Evolutionary conservation across 2,888 invertebrate species (phyloP), one percentile per base, ranked within the genome.

Genomic region (Dynastes tityus): DNA sequence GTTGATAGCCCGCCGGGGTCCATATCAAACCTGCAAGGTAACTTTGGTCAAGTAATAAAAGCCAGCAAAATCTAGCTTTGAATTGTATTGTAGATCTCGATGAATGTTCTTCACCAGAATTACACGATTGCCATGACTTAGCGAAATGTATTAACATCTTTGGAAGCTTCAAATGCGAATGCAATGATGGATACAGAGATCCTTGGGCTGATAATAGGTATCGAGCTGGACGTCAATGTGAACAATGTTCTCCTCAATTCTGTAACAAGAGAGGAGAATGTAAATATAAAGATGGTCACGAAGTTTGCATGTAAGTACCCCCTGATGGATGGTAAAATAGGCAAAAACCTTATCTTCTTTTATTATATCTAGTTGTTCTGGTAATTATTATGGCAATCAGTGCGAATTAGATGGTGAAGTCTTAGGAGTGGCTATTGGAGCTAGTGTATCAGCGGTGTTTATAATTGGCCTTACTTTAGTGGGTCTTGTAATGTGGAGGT

Each of bases 361-460:
- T 51, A 51, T 40, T 40, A 4, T 13, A 9, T 45, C 8, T 49
- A 95, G 95, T 74, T 97, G 97, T 84, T 90, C 93, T n/a, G 94
- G 96, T 0, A 95, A 95, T 81, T 97, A 96, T 88, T 97, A 97
- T 87, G 97, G 97, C 0, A 92, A 93, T 0, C 94, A 95, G 82
- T 97, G 97, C 85, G 97, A 97, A 88, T 93, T 97, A 75, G 97
- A 97, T 87, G 97, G 97, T 0, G 97, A 97, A 89, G 97, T 97
- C 70, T 90, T 97, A 27, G 97, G 96, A 0, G 97, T 97, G 32
- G 96, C 97, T 0, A 95, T 97, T 76, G 97, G 97, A 16, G 97
- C 97, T 0, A 96, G 96, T 0, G 93, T 97, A 0, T 95, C 95
- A 0, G 97, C 97, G 1, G 92, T 97, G 1, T 92, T 97, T 58